These are phyloP conservation scores for Amblyjoppa proteus DNA, from an alignment of 2,888 invertebrate genomes.

Conservation along the genomic window DNA sequence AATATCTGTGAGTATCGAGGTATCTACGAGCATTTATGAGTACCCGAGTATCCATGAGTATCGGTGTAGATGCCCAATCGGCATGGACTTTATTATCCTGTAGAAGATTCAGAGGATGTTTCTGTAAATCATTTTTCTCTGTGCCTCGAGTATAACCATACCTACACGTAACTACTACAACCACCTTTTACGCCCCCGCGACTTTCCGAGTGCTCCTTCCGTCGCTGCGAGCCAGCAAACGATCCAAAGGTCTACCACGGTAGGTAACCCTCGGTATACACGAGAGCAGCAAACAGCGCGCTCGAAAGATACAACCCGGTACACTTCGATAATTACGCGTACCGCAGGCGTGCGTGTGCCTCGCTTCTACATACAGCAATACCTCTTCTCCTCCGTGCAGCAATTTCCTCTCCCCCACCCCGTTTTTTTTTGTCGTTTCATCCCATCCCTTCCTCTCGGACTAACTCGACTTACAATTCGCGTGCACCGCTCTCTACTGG, in stretches of 20 bases:
- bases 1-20: too few species aligned
- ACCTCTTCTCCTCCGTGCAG: slow-evolving; percentile 22
- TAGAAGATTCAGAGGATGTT: not conserved
- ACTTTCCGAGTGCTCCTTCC: slow-evolving; percentile 31
- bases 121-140: not conserved
- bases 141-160: not conserved
- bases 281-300: slow-evolving; percentile 46
- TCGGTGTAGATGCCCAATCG: not conserved
- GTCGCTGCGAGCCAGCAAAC: slow-evolving; percentile 51
- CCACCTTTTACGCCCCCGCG: slow-evolving; percentile 37
- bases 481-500: slow-evolving; percentile 55
- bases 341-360: slow-evolving; percentile 56
- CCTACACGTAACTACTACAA: not conserved
- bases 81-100: not conserved
- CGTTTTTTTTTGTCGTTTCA: slow-evolving; percentile 18
- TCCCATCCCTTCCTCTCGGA: slow-evolving; percentile 34
- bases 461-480: slow-evolving; percentile 61
- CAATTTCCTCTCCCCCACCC: slow-evolving; percentile 19
- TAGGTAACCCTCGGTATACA: slow-evolving; percentile 22
- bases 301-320: slow-evolving; percentile 60
- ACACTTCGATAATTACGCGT: slow-evolving; percentile 64
- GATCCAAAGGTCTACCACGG: slow-evolving; percentile 39
- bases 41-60: too few species aligned
- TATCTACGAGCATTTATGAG: too few species aligned
- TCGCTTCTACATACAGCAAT: slow-evolving; percentile 44